Evolutionary conservation across 2,113 vertebrate species (phyloP).

Genomic region (Odocoileus hemionus): DNA sequence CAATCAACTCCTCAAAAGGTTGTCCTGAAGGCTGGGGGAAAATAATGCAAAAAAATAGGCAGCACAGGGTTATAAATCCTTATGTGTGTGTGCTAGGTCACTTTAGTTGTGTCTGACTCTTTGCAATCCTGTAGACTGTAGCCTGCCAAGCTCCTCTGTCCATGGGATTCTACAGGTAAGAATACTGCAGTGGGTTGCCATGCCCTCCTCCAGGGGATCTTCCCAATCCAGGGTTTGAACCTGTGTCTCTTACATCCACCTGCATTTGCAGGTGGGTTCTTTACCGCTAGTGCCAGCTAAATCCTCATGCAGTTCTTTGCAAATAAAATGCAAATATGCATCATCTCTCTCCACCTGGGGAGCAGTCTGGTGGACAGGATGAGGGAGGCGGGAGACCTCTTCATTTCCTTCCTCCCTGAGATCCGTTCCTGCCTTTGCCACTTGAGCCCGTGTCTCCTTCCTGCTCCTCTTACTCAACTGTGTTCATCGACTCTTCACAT

Average conservation of each 20-base stretch:
- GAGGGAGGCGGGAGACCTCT: not conserved
- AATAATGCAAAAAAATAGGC: not conserved
- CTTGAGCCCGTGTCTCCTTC: not conserved
- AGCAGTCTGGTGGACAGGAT: not conserved
- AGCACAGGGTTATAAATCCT: not conserved
- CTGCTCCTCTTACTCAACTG: too few relatives aligned
- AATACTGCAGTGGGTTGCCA: not conserved
- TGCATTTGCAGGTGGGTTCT: not conserved
- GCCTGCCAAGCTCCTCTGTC: not conserved
- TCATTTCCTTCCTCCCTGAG: not conserved
- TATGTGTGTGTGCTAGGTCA: rapidly evolving
- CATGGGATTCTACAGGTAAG: not conserved
- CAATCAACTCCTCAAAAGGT: not conserved
- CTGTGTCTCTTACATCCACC: not conserved
- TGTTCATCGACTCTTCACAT: not conserved
- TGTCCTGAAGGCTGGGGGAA: not conserved
- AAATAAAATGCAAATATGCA: not conserved
- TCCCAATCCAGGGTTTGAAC: not conserved
- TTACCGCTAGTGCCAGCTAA: not conserved
- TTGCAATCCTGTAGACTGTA: not conserved
- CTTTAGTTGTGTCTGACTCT: not conserved
- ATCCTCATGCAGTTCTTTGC: not conserved
- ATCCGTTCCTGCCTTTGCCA: rapidly evolving
- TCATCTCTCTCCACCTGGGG: not conserved
- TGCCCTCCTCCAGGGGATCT: not conserved